A percentile compares a stretch with the other conserved stretches of the same genome.
Evolutionary conservation across 2,113 vertebrate species (phyloP).

Genomic region (Dryoscopus gambensis): DNA sequence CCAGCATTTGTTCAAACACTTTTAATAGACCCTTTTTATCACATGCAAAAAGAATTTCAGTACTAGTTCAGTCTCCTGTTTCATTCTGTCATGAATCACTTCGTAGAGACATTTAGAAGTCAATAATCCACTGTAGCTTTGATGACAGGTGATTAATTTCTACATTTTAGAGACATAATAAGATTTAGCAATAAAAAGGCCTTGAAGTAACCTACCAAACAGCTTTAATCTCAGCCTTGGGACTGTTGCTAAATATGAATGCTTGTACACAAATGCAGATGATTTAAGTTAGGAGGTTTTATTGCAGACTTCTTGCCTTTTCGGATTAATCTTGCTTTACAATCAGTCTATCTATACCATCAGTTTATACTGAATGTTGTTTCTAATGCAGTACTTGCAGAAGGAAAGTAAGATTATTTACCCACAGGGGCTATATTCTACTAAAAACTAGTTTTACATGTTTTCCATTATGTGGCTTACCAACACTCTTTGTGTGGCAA

Average conservation of each 20-base stretch:
- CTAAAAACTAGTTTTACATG: slow-evolving; percentile 58
- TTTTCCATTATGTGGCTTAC: slow-evolving; percentile 46
- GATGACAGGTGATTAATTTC: slow-evolving; percentile 87
- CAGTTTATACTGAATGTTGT: slow-evolving; percentile 67
- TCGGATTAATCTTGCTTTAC: slow-evolving; percentile 78
- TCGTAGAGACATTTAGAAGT: slow-evolving; percentile 84
- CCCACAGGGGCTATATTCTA: slow-evolving; percentile 63
- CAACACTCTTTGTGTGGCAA: background rate
- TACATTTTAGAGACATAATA: slow-evolving; percentile 86
- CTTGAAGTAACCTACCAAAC: slow-evolving; percentile 84
- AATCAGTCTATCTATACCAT: slow-evolving; percentile 72
- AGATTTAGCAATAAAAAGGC: slow-evolving; percentile 86
- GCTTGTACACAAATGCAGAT: slow-evolving; percentile 77
- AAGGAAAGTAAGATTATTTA: slow-evolving; percentile 58
- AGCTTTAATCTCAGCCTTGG: slow-evolving; percentile 85
- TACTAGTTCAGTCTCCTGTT: slow-evolving; percentile 77
- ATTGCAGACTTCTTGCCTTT: slow-evolving; percentile 75
- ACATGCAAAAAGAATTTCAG: slow-evolving; percentile 77
- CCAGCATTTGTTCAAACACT: slow-evolving; percentile 76
- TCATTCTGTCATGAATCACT: slow-evolving; percentile 84
- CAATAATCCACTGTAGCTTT: slow-evolving; percentile 84
- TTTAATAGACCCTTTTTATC: slow-evolving; percentile 80
- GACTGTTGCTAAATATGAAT: slow-evolving; percentile 81
- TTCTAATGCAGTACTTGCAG: slow-evolving; percentile 48
- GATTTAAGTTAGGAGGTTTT: slow-evolving; percentile 78